Evolutionary conservation across 2,888 invertebrate genomes (phyloP).

Genomic region (Gibbula magus): DNA sequence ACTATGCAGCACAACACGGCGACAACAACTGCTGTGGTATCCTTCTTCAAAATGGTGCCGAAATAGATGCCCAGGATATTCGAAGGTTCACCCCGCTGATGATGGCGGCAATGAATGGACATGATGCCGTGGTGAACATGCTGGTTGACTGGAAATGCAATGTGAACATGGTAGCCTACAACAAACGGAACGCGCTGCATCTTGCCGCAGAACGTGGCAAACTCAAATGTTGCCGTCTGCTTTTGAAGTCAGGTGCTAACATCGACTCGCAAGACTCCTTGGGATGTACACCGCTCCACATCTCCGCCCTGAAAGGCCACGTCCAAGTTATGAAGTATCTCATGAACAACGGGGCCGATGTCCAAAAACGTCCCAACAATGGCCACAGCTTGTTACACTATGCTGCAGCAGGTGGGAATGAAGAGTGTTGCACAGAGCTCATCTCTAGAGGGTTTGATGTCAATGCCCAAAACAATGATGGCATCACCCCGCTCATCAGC

Average conservation of each 20-base stretch:
- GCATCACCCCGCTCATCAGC: conserved; percentile 65
- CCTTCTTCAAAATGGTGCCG: conserved; percentile 62
- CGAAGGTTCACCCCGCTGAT: conserved; percentile 72
- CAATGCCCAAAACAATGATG: conserved; percentile 62
- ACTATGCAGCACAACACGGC: conserved; percentile 66
- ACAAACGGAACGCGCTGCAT: conserved; percentile 67
- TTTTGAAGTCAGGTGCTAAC: conserved; percentile 59
- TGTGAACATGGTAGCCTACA: conserved; percentile 66
- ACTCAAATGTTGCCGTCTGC: conserved; percentile 54
- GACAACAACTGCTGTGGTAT: conserved; percentile 61
- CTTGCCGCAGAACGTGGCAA: conserved; percentile 67
- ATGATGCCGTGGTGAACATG: conserved; percentile 58
- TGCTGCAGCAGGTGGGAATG: conserved; percentile 67
- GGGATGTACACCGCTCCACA: conserved; percentile 68
- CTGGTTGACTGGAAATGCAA: conserved; percentile 65
- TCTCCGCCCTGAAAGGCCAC: conserved; percentile 68
- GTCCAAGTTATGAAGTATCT: conserved; percentile 59
- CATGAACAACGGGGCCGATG: conserved; percentile 60
- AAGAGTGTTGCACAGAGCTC: conserved; percentile 60
- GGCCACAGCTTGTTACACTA: conserved; percentile 65
- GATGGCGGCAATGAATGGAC: conserved; percentile 71
- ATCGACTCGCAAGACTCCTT: conserved; percentile 66
- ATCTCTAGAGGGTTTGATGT: conserved; percentile 55
- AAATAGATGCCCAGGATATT: conserved; percentile 70
- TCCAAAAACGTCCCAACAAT: conserved; percentile 56